Conservation (phyloP, 2,888 invertebrate species). For the Andrena chrysosceles region DNA sequence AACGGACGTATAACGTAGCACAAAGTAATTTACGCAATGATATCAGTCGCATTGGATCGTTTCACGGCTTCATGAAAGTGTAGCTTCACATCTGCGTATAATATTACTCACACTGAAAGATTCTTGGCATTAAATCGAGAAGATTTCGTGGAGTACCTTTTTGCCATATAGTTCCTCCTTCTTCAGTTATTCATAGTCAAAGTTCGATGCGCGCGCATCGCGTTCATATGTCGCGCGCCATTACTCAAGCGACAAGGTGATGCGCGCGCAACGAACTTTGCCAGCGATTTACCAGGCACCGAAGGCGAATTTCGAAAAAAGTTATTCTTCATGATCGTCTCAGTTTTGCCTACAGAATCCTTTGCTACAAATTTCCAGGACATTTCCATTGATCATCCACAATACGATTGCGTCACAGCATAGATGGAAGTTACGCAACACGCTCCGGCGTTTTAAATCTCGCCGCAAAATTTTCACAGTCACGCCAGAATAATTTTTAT, state of each 20-base stretch:
- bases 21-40: constrained; percentile 31
- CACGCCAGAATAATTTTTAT: constrained; percentile 41
- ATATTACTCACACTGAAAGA: neutral
- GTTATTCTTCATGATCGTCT: neutral
- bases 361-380: neutral
- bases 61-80: constrained; percentile 11
- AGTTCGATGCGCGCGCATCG: neutral
- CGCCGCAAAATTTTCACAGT: constrained; percentile 21
- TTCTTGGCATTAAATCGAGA: constrained; percentile 1
- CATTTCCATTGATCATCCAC: neutral
- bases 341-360: neutral
- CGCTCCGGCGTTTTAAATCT: neutral
- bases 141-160: neutral
- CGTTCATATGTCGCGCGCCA: neutral
- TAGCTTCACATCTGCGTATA: constrained; percentile 17
- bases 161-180: neutral
- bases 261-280: neutral
- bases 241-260: neutral
- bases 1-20: constrained; percentile 34
- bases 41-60: constrained; percentile 20
- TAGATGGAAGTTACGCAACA: neutral
- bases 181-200: neutral
- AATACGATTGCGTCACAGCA: neutral
- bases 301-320: constrained; percentile 10
- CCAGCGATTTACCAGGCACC: neutral